Conservation (phyloP, 2,113 vertebrate species). For the Spea multiplicata region DNA sequence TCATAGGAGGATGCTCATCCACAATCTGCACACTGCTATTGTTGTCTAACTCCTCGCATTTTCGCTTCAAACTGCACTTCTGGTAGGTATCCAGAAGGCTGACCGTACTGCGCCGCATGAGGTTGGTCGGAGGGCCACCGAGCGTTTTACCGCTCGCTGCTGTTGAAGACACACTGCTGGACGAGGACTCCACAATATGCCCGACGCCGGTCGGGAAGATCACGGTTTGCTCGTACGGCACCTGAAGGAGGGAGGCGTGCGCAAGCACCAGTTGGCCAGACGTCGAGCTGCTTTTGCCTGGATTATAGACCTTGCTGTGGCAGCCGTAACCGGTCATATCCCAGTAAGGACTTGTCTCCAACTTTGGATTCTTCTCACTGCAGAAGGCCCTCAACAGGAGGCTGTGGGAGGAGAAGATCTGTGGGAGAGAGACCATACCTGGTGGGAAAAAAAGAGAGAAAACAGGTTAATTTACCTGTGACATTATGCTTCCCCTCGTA, state of each 20-base stretch:
- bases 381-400: slow-evolving; percentile 99
- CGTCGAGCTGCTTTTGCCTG: slow-evolving; percentile 86
- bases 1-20: slow-evolving; percentile 91
- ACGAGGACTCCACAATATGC: slow-evolving; percentile 91
- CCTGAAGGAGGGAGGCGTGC: slow-evolving; percentile 76
- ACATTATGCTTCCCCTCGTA: too few species aligned
- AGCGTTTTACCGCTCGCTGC: slow-evolving; percentile 76
- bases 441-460: slow-evolving; percentile 16
- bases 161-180: slow-evolving; percentile 85
- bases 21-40: slow-evolving; percentile 95
- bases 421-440: slow-evolving; percentile 99
- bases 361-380: slow-evolving; percentile 99
- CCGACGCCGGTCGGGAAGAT: slow-evolving; percentile 90
- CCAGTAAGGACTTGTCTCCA: slow-evolving; percentile 94
- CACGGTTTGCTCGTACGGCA: slow-evolving; percentile 94
- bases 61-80: slow-evolving; percentile 98
- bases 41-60: slow-evolving; percentile 95
- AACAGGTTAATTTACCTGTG: neutral
- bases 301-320: slow-evolving; percentile 93
- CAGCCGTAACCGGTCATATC: slow-evolving; percentile 99
- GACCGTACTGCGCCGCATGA: slow-evolving; percentile 97
- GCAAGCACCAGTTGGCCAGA: slow-evolving; percentile 82
- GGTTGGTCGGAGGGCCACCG: slow-evolving; percentile 83
- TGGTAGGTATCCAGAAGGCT: slow-evolving; percentile 98
- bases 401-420: slow-evolving; percentile 95